Evolutionary conservation across 2,797 vertebrate species (phyloP), one percentile per base, ranked within the genome.

Genomic region (Odontamblyopus rebecca): DNA sequence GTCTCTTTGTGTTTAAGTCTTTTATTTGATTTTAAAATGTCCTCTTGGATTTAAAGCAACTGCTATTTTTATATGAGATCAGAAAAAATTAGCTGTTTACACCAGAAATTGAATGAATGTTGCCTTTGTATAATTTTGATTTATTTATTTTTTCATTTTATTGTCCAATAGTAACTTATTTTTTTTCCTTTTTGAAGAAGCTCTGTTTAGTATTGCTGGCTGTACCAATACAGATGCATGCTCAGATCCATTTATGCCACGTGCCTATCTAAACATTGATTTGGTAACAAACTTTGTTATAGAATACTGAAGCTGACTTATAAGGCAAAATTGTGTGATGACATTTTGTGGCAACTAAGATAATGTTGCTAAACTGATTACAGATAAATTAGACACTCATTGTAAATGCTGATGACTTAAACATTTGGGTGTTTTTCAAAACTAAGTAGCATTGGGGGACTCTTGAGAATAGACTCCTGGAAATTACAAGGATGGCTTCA

Each of bases 1-100:
- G 5, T 74, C 63, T 74, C 61, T 35, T 44, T 13, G 57, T 73
- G 5, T 64, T 27, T 48, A 48, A 48, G 13, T 48, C 44, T 48
- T 72, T 13, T 76, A 9, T 70, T 69, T 62, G 70, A 65, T 61
- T 76, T 81, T 82, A 29, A 69, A 68, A 68, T 60, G 27, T 9
- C 50, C 32, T 27, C 59, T 78, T 66, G 65, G 66, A 80, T 77
- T 0, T 75, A 18, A 74, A 72, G 50, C 69, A 64, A 56, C 59
- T 77, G 75, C 73, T 59, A 67, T 87, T 74, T 72, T 50, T 70
- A 27, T 85, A 71, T 84, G 71, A 68, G 71, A 64, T 78, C 66
- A 59, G 68, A 29, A 5, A 60, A 60, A 15, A 59, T 60, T 4
- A 74, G 48, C 56, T 27, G 63, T 57, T 26, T 74, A 41, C 63